Evolutionary conservation across 2,888 invertebrate species (phyloP).

Genomic region (Tillus elongatus): DNA sequence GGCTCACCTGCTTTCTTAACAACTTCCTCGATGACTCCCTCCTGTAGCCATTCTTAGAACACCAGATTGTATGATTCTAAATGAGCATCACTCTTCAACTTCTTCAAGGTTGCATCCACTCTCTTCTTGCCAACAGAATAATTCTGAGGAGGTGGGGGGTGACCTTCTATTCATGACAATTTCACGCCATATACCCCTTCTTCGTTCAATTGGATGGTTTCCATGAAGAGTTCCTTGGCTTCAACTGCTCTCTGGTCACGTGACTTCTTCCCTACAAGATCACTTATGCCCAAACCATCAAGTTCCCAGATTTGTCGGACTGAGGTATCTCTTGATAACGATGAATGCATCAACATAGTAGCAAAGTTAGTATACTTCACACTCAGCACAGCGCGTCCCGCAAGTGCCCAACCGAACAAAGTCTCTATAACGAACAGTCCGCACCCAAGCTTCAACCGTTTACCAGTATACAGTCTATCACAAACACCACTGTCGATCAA

Average conservation of each 20-base stretch:
- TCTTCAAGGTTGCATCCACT: not conserved
- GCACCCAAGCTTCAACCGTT: constrained; percentile 16
- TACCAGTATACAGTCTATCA: constrained; percentile 22
- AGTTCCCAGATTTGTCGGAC: too few species aligned
- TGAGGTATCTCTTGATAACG: too few species aligned
- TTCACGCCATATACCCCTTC: not conserved
- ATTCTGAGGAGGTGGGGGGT: not conserved
- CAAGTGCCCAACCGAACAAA: not conserved
- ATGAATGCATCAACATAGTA: too few species aligned
- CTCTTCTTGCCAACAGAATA: not conserved
- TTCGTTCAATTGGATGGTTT: not conserved
- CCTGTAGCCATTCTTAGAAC: not conserved
- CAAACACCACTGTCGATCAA: constrained; percentile 22
- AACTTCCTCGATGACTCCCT: not conserved
- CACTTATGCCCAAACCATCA: not conserved
- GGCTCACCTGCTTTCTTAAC: not conserved
- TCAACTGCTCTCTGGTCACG: not conserved
- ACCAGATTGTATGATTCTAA: not conserved
- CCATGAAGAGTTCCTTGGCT: not conserved
- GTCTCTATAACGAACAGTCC: constrained; percentile 22
- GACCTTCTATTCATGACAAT: not conserved
- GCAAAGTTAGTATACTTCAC: too few species aligned
- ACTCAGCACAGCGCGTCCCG: not conserved
- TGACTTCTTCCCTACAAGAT: not conserved
- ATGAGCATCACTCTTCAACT: too few species aligned